phyloP scores from a whole-genome alignment of 2,113 vertebrate genomes.

The Pedetes capensis region DNA sequence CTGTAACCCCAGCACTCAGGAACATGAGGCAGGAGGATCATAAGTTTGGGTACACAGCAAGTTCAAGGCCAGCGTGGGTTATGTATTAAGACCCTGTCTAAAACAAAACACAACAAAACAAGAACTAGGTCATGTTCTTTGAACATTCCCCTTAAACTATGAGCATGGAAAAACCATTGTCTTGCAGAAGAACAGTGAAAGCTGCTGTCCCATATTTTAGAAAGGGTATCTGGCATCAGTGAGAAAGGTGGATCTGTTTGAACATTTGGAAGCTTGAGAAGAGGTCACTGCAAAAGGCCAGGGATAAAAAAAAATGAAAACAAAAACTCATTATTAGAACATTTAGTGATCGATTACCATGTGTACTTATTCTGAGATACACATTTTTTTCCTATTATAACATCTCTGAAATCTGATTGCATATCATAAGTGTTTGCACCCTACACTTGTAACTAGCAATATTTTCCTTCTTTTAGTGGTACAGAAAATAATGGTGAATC shows the following conservation, averaged over 20 bases:
- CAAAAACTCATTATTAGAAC: not conserved
- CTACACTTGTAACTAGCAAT: not conserved
- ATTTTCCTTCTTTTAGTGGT: not conserved
- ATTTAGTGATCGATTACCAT: not conserved
- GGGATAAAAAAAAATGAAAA: not conserved
- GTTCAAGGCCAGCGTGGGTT: no score
- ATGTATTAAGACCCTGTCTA: no score
- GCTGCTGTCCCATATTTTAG: not conserved
- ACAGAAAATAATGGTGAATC: slow-evolving; percentile 12
- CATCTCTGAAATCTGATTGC: not conserved
- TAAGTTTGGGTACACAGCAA: no score
- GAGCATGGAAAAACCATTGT: not conserved
- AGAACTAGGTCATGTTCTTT: slow-evolving; percentile 20
- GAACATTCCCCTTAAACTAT: not conserved
- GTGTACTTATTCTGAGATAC: not conserved
- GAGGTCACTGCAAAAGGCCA: not conserved
- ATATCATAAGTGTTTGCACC: not conserved
- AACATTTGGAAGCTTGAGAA: not conserved
- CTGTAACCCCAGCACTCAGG: no score
- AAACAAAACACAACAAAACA: no score
- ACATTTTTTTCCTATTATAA: not conserved
- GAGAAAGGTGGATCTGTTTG: not conserved
- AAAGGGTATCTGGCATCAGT: not conserved
- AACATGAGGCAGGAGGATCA: no score
- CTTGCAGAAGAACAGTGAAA: not conserved